Evolutionary conservation across 2,797 vertebrate species (phyloP), one percentile per base, ranked within the genome.

Genomic region (Pogoniulus pusillus): DNA sequence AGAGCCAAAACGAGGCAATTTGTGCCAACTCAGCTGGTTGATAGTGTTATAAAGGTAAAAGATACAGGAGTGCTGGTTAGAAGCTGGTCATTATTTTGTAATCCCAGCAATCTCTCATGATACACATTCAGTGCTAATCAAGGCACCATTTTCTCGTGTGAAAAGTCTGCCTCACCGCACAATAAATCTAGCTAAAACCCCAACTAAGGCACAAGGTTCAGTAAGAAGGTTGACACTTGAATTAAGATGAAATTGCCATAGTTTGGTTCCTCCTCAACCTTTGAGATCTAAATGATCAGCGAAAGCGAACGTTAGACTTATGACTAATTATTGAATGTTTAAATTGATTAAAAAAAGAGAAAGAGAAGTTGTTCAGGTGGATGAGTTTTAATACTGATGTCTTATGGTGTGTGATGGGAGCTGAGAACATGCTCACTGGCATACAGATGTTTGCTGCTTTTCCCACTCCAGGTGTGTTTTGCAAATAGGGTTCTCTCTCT

Each of bases 11-110:
- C 81, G 93, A 93, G 94, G 94, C 93, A 92, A 96, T 95, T 95
- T 94, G 88, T 93, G 93, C 96, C 94, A 95, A 85, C 82, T 89
- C 69, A 53, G 79, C 90, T 95, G 86, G 88, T 87, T 96, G 94
- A 95, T 92, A 93, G 91, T 76, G 86, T 95, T 93, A 93, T 95
- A 96, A 93, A 95, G 90, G 95, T 92, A 96, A 85, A 95, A 96
- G 94, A 94, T 84, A 87, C 76, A 37, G 70, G 86, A 95, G 76
- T 83, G 86, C 84, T 94, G 91, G 95, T 90, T 94, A 91, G 93
- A 93, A 92, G 76, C 95, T 85, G 88, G 95, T 93, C 94, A 90
- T 96, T 95, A 95, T 91, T 96, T 96, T 91, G 93, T 93, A 94
- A 92, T 96, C 94, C 86, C 70, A 81, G 82, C 91, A 87, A 87